phyloP scores from a whole-genome alignment of 2,797 vertebrate genomes.

The Hozukius guyotensis region DNA sequence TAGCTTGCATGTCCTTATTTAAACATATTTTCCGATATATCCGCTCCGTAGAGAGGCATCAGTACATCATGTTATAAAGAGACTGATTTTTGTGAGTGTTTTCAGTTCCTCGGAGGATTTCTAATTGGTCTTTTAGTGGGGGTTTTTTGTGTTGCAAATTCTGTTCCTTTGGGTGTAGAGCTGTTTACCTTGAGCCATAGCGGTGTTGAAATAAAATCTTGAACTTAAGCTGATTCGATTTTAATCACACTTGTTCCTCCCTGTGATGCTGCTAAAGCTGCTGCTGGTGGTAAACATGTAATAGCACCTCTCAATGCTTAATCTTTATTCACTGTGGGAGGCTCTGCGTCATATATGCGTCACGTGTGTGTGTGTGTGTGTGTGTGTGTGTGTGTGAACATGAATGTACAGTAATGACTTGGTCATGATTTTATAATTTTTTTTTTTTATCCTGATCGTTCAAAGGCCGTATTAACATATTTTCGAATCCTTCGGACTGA shows the following conservation, averaged over 20 bases:
- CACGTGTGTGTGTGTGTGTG: background rate
- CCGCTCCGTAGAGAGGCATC: background rate
- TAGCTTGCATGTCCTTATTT: background rate
- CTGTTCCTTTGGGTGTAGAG: background rate
- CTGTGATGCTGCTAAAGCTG: background rate
- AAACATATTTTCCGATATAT: background rate
- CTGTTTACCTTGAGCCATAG: background rate
- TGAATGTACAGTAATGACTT: background rate
- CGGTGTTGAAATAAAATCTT: background rate
- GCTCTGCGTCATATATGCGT: too few species aligned
- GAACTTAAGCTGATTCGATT: background rate
- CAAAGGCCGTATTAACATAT: slow-evolving; percentile 8
- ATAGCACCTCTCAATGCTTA: background rate
- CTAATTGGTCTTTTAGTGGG: background rate
- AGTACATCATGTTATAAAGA: background rate
- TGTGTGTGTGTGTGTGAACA: background rate
- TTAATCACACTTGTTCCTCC: slow-evolving; percentile 9
- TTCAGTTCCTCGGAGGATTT: background rate
- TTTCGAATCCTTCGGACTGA: background rate
- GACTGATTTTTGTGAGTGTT: background rate
- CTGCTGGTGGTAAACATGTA: slow-evolving; percentile 2
- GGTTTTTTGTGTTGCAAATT: background rate
- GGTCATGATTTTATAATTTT: background rate
- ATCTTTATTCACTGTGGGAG: slow-evolving; percentile 6
- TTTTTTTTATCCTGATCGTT: background rate